Percentiles rank a stretch among this genome's conserved stretches.
These are phyloP conservation scores for Elymnias hypermnestra DNA, from an alignment of 1,140 invertebrate genomes.

Conservation along the genomic window DNA sequence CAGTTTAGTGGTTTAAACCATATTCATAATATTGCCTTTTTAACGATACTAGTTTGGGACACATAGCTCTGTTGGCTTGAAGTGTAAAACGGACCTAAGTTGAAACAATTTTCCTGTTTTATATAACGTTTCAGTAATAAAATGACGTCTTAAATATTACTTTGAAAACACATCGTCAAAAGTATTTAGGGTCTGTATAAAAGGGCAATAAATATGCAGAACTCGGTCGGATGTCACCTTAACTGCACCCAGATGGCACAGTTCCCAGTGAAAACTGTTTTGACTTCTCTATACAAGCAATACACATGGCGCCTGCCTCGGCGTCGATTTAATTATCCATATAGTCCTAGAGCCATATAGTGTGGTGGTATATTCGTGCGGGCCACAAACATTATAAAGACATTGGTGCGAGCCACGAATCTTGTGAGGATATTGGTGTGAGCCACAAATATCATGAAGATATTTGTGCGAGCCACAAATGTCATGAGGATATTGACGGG, in stretches of 20 bases:
- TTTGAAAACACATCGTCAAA: constrained; percentile 14
- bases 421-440: too few species aligned
- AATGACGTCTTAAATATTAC: background rate
- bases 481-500: too few species aligned
- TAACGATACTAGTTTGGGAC: too few species aligned
- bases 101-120: too few species aligned
- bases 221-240: constrained; percentile 54
- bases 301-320: constrained; percentile 6
- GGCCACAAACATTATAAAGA: too few species aligned
- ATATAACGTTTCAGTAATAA: constrained; percentile 6
- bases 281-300: constrained; percentile 27
- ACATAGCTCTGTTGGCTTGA: too few species aligned
- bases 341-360: background rate
- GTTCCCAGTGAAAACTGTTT: constrained; percentile 62
- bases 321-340: constrained; percentile 14
- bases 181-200: constrained; percentile 34
- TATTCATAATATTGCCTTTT: too few species aligned
- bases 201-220: constrained; percentile 51
- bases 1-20: too few species aligned
- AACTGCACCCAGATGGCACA: constrained; percentile 56
- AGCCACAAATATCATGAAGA: too few species aligned
- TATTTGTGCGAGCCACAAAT: too few species aligned
- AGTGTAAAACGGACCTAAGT: too few species aligned
- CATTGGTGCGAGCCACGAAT: too few species aligned
- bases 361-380: background rate